Evolutionary conservation across 2,113 vertebrate genomes (phyloP), one percentile per base, ranked within the genome.

Genomic region (Ammospiza nelsoni): DNA sequence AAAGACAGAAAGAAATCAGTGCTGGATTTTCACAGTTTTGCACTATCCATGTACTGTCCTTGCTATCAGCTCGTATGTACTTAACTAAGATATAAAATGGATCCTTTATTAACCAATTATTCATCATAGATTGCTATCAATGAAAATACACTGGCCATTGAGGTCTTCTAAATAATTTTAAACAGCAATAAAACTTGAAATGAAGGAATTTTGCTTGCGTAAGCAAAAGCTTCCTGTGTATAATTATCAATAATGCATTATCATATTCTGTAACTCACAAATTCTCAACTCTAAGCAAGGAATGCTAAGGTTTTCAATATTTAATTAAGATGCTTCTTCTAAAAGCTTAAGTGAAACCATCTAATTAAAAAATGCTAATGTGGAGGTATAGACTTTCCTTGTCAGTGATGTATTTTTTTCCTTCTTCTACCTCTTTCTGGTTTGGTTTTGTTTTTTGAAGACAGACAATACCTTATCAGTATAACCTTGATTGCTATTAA

Each of bases 311-410:
- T 78, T 77, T 87, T 98, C 35, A 97, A 96, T 97, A 97, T 97
- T 98, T 97, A 94, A 98, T 96, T 63, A 86, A 67, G 80, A 93
- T 48, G 33, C 57, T 84, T 62, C 90, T 97, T 92, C 73, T 96
- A 95, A 97, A 95, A 87, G 79, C 91, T 97, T 96, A 96, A 95
- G 86, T 96, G 96, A 84, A 95, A 84, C 74, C 18, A 19, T 48
- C 94, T 97, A 96, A 97, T 97, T 96, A 96, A 94, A 97, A 98
- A 97, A 97, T 96, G 94, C 96, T 97, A 92, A 97, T 89, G 87
- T 49, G 41, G 14, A 81, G 52, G 84, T 96, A 83, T 96, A 97
- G 54, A 59, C 91, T 97, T 97, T 97, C 92, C 63, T 59, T 59
- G 83, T 79, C 68, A 35, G 82, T 84, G 52, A 89, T 41, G 33